Conservation (phyloP, 2,888 invertebrate species). For the Leistus spinibarbis region DNA sequence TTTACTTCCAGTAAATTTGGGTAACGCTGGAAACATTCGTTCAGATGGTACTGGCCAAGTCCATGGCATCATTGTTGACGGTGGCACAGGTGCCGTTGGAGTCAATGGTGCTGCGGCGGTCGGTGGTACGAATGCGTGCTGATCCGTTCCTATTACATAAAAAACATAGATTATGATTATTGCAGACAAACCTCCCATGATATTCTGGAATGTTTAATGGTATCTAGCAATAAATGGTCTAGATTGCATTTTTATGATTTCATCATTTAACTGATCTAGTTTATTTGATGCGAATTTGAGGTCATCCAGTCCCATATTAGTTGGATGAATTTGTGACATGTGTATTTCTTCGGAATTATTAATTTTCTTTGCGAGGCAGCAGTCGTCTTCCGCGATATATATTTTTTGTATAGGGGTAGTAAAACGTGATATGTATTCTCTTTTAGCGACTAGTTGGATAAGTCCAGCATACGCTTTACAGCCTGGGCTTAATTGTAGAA, state of each 20-base stretch:
- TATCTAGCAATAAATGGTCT: not conserved
- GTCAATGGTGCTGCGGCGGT: too few relatives aligned
- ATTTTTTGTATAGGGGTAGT: not conserved
- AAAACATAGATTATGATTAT: too few relatives aligned
- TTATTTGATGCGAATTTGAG: not conserved
- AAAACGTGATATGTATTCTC: not conserved
- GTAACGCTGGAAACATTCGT: too few relatives aligned
- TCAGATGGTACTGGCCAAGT: too few relatives aligned
- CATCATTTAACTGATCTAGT: not conserved
- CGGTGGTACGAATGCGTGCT: too few relatives aligned
- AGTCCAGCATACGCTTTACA: not conserved
- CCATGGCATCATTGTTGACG: too few relatives aligned
- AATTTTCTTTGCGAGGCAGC: not conserved
- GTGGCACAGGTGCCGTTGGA: too few relatives aligned
- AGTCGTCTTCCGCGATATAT: not conserved
- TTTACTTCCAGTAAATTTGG: too few relatives aligned
- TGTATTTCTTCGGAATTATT: not conserved
- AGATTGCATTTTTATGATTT: not conserved
- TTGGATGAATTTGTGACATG: not conserved
- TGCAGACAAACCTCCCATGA: too few relatives aligned
- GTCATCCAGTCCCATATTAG: not conserved
- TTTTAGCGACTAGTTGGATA: not conserved
- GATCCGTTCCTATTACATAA: too few relatives aligned
- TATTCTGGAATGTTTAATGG: not conserved
- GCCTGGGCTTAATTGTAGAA: not conserved